Evolutionary conservation across 2,888 invertebrate species (phyloP).

Genomic region (Cremastinae sp.): DNA sequence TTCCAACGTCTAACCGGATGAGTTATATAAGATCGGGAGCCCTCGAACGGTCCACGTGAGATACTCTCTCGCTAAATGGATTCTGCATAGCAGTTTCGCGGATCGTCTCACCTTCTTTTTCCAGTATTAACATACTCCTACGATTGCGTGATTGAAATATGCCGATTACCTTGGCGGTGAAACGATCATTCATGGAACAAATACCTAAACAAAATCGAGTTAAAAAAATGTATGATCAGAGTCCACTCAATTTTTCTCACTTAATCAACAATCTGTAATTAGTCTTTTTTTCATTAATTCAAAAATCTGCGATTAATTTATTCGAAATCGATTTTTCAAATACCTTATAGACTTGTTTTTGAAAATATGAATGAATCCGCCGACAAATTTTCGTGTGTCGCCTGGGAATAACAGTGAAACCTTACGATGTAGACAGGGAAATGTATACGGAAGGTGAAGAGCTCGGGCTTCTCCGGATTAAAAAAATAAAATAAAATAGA

Average conservation of each 20-base stretch:
- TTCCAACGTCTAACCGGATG: constrained; percentile 25
- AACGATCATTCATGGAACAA: not conserved
- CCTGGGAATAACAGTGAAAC: constrained; percentile 28
- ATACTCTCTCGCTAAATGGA: constrained; percentile 8
- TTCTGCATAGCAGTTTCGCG: constrained; percentile 18
- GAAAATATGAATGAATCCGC: not conserved
- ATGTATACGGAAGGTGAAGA: constrained; percentile 24
- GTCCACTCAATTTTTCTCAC: too few species aligned
- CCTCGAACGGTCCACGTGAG: constrained; percentile 31
- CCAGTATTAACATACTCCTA: not conserved
- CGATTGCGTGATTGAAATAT: constrained; percentile 5
- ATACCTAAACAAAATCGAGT: too few species aligned
- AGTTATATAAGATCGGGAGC: constrained; percentile 35
- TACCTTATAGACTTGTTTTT: not conserved
- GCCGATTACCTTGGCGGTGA: constrained; percentile 27
- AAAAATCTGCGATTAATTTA: constrained; percentile 2
- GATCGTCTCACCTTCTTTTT: not conserved
- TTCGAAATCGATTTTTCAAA: not conserved
- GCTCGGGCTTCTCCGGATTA: constrained; percentile 55
- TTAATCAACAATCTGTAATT: too few species aligned
- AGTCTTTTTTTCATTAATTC: too few species aligned
- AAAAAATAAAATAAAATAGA: constrained; percentile 38
- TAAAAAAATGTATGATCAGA: too few species aligned
- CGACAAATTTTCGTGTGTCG: constrained; percentile 4
- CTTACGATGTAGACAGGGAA: constrained; percentile 43